These are phyloP conservation scores for Apogon talboti DNA, from an alignment of 2,797 vertebrate species.

Conservation along the genomic window DNA sequence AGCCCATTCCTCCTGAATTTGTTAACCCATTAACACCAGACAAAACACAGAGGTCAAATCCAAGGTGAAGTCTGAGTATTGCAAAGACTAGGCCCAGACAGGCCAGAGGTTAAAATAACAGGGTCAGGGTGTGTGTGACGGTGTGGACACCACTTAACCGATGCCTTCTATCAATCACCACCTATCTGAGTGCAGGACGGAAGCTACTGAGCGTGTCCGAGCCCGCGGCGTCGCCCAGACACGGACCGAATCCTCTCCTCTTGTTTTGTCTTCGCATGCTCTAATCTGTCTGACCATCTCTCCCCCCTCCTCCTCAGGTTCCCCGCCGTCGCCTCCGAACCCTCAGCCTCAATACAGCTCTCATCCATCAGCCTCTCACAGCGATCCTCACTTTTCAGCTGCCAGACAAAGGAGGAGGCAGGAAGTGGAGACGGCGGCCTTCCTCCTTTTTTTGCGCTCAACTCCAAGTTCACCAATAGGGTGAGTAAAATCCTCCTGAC, in stretches of 20 bases:
- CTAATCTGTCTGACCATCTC: slow-evolving; percentile 64
- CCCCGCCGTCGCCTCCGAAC: slow-evolving; percentile 14
- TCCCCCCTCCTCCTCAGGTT: slow-evolving; percentile 39
- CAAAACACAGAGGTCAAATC: slow-evolving; percentile 58
- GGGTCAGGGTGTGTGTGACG: neutral
- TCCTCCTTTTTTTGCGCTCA: slow-evolving; percentile 48
- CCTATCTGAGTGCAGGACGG: slow-evolving; percentile 37
- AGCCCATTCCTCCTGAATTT: slow-evolving; percentile 11
- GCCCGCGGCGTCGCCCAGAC: slow-evolving; percentile 8
- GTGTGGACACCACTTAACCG: slow-evolving; percentile 26
- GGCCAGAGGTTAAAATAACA: slow-evolving; percentile 55
- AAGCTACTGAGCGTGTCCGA: slow-evolving; percentile 44
- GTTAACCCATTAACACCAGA: slow-evolving; percentile 44
- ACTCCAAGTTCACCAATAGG: slow-evolving; percentile 67
- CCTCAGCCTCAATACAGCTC: slow-evolving; percentile 14
- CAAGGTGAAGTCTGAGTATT: slow-evolving; percentile 59
- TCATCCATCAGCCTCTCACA: slow-evolving; percentile 64
- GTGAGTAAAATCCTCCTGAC: slow-evolving; percentile 1
- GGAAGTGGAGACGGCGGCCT: slow-evolving; percentile 33
- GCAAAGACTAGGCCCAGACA: slow-evolving; percentile 19
- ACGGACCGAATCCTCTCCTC: neutral
- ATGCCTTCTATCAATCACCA: slow-evolving; percentile 49
- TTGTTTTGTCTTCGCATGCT: slow-evolving; percentile 24
- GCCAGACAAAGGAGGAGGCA: slow-evolving; percentile 56
- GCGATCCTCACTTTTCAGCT: slow-evolving; percentile 38